These are phyloP conservation scores for Corythornis madagascariensis DNA, from an alignment of 2,113 vertebrate genomes.

Conservation along the genomic window DNA sequence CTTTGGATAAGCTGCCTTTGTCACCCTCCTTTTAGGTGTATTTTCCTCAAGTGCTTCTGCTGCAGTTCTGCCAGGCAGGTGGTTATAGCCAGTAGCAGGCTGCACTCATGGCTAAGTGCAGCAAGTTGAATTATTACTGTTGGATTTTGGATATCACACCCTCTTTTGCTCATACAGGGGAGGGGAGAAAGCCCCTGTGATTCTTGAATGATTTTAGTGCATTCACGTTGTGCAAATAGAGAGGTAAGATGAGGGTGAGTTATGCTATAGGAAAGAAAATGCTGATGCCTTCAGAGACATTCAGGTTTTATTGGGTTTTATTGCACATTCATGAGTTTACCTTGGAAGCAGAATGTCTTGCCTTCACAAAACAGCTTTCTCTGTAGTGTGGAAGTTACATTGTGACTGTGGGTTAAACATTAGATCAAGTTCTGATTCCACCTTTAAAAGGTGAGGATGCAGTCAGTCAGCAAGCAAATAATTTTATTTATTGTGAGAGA, in stretches of 20 bases:
- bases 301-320: neutral
- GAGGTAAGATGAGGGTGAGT: neutral
- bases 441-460: neutral
- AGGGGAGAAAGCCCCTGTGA: rapidly evolving
- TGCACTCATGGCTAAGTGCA: rapidly evolving
- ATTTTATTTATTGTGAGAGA: neutral
- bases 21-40: neutral
- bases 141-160: neutral
- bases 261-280: neutral
- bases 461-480: neutral
- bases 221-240: neutral
- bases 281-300: neutral
- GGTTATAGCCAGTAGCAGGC: neutral
- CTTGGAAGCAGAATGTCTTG: neutral
- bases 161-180: neutral
- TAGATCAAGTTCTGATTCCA: neutral
- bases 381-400: neutral
- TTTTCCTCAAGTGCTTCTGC: neutral
- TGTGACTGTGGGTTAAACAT: neutral
- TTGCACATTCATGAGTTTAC: neutral
- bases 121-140: neutral
- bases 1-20: neutral
- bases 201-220: neutral
- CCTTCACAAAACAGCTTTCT: neutral
- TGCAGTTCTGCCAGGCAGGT: neutral